A percentile compares a stretch with the other conserved stretches of the same genome.
Evolutionary conservation across 2,888 invertebrate genomes (phyloP).

Genomic region (Scaptomyza flava): DNA sequence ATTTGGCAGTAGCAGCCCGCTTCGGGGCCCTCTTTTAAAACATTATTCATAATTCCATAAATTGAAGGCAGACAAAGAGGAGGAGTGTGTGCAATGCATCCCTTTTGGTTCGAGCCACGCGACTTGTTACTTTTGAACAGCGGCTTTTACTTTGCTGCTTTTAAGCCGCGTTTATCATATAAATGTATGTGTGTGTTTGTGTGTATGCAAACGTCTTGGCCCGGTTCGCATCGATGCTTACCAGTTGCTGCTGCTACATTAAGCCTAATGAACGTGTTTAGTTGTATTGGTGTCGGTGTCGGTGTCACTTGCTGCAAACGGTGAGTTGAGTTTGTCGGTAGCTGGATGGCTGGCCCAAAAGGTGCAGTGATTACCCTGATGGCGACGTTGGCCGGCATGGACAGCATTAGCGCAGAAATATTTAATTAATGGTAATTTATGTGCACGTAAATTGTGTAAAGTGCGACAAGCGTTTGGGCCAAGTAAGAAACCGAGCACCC

Average conservation of each 20-base stretch:
- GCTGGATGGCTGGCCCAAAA: constrained; percentile 50
- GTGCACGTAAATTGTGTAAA: constrained; percentile 82
- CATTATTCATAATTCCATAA: constrained; percentile 80
- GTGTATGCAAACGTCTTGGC: constrained; percentile 63
- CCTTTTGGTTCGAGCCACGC: constrained; percentile 57
- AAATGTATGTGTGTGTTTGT: background rate
- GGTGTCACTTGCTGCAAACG: constrained; percentile 67
- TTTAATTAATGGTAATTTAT: constrained; percentile 85
- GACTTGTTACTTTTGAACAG: constrained; percentile 43
- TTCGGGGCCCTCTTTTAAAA: constrained; percentile 70
- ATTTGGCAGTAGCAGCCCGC: constrained; percentile 44
- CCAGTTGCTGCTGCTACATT: constrained; percentile 58
- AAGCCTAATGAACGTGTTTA: constrained; percentile 77
- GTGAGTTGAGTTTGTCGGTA: constrained; percentile 23
- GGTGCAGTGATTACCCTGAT: constrained; percentile 70
- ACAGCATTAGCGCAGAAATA: constrained; percentile 79
- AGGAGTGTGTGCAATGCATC: background rate
- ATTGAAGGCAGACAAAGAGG: constrained; percentile 48
- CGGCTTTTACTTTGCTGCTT: constrained; percentile 24
- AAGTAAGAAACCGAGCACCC: constrained; percentile 36
- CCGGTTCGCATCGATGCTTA: constrained; percentile 47
- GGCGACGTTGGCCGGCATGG: constrained; percentile 19
- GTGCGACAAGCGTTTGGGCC: constrained; percentile 59
- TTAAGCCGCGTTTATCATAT: constrained; percentile 70
- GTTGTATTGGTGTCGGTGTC: constrained; percentile 60